Evolutionary conservation across 2,888 invertebrate species (phyloP).

Genomic region (Ophion slaviceki): DNA sequence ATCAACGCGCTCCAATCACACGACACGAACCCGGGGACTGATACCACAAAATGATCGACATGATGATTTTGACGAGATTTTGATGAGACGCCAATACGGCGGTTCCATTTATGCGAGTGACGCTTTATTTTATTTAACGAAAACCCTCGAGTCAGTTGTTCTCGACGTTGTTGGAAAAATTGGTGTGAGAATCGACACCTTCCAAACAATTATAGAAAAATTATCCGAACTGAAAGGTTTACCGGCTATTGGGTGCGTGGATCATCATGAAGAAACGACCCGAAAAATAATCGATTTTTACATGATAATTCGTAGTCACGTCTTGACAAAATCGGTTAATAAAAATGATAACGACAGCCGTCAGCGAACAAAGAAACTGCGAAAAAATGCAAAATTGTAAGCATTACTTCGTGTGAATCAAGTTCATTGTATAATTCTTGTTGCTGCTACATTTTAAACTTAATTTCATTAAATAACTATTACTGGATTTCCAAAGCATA

Average conservation of each 20-base stretch:
- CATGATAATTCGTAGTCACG: not conserved
- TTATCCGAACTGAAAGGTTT: not conserved
- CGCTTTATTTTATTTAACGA: not conserved
- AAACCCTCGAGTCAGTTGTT: slow-evolving; percentile 5
- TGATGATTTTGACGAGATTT: not conserved
- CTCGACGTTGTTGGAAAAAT: slow-evolving; percentile 14
- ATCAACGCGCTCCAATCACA: not conserved
- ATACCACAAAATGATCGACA: not conserved
- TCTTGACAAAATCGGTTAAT: slow-evolving; percentile 3
- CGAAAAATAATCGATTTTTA: slow-evolving; percentile 13
- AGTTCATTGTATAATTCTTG: too few species aligned
- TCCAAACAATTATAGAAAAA: slow-evolving; percentile 8
- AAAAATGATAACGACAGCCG: slow-evolving; percentile 5
- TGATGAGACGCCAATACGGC: not conserved
- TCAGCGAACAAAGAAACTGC: not conserved
- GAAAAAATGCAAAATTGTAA: slow-evolving; percentile 6
- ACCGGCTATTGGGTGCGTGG: slow-evolving; percentile 11
- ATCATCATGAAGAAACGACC: not conserved
- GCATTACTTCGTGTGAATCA: too few species aligned
- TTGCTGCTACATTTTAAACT: too few species aligned
- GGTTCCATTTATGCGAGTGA: not conserved
- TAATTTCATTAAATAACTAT: too few species aligned
- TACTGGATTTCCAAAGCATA: too few species aligned
- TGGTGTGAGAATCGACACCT: slow-evolving; percentile 8
- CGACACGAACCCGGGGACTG: not conserved